Conservation (phyloP, 37 sponge, comb jelly and placozoan genomes). For the Oopsacas minuta region DNA sequence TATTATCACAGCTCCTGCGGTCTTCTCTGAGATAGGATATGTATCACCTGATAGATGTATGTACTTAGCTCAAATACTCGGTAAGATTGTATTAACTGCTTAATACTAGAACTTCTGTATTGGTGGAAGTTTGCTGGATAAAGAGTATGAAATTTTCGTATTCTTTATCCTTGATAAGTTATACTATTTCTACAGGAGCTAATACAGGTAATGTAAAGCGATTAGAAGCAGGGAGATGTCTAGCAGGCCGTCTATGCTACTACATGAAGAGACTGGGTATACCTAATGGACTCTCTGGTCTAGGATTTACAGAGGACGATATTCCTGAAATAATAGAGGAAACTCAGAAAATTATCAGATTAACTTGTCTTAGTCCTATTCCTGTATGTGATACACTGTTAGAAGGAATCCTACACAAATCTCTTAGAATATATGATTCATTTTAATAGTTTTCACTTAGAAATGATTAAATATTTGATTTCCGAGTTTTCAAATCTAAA, state of each 20-base stretch:
- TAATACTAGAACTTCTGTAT: no score
- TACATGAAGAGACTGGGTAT: conserved; percentile 65
- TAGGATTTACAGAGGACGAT: conserved; percentile 60
- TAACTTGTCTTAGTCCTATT: background rate
- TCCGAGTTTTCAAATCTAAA: no score
- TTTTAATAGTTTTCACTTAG: no score
- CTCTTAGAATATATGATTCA: background rate
- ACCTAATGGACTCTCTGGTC: conserved; percentile 48
- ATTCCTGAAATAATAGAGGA: conserved; percentile 56
- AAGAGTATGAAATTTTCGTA: no score
- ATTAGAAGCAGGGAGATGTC: conserved; percentile 53
- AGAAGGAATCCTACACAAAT: background rate
- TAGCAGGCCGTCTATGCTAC: conserved; percentile 45
- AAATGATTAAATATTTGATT: no score
- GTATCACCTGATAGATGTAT: conserved; percentile 64
- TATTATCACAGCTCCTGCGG: conserved; percentile 79
- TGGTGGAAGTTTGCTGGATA: no score
- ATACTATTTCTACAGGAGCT: conserved; percentile 57
- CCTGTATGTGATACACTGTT: background rate
- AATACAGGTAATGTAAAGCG: conserved; percentile 27
- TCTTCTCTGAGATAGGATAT: conserved; percentile 61
- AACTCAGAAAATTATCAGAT: conserved; percentile 54
- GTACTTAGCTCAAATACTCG: conserved; percentile 57
- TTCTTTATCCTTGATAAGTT: no score
- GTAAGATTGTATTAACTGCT: conserved; percentile 18